These are phyloP conservation scores for Nomada ruficornis DNA, from an alignment of 2,888 invertebrate genomes.

Conservation along the genomic window DNA sequence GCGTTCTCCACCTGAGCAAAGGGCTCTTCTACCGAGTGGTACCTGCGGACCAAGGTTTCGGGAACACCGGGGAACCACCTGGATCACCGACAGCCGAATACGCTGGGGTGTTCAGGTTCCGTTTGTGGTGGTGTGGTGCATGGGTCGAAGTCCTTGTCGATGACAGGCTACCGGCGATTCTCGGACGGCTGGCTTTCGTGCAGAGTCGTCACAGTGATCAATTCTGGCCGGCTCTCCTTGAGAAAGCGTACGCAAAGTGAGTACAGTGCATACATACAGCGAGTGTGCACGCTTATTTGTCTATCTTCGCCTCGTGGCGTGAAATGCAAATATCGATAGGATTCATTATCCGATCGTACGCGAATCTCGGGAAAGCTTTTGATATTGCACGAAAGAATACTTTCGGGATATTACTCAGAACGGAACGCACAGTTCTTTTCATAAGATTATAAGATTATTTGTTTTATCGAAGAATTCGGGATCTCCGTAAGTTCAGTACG, in stretches of 20 bases:
- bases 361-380: no score
- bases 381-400: no score
- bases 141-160: slow-evolving; percentile 96
- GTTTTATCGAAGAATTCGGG: no score
- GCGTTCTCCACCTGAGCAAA: slow-evolving; percentile 93
- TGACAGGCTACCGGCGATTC: slow-evolving; percentile 94
- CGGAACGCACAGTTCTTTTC: no score
- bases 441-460: no score
- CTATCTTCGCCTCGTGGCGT: slow-evolving; percentile 1
- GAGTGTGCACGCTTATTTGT: slow-evolving; percentile 16
- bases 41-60: slow-evolving; percentile 94
- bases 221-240: slow-evolving; percentile 95
- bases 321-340: neutral
- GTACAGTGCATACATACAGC: slow-evolving; percentile 72
- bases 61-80: slow-evolving; percentile 84
- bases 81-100: slow-evolving; percentile 85
- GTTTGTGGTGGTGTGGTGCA: slow-evolving; percentile 97
- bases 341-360: neutral
- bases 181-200: slow-evolving; percentile 93
- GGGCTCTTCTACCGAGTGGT: slow-evolving; percentile 96
- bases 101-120: slow-evolving; percentile 94
- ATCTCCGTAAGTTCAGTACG: no score
- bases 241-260: slow-evolving; percentile 97
- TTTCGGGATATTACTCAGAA: no score
- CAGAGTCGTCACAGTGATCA: slow-evolving; percentile 92